Percentiles rank a stretch among this genome's conserved stretches.
Conservation (phyloP, 2,888 invertebrate genomes). For the Metopia argyrocephala region DNA sequence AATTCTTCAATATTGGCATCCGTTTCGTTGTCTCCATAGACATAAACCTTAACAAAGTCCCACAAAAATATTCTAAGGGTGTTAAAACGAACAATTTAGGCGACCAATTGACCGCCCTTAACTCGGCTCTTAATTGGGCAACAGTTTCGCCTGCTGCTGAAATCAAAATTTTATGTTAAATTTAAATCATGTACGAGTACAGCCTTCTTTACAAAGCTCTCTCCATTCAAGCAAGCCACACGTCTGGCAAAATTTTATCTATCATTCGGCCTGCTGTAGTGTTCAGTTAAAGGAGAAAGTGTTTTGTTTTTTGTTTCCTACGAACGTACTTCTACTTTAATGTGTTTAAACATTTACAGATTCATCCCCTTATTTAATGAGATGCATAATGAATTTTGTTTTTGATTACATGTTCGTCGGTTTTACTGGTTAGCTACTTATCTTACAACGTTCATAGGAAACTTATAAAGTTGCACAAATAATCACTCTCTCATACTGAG, state of each 20-base stretch:
- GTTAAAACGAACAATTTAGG: background rate
- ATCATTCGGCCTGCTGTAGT: conserved; percentile 33
- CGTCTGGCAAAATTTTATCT: conserved; percentile 31
- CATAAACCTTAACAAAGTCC: too few relatives aligned
- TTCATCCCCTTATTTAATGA: conserved; percentile 41
- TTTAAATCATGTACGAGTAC: background rate
- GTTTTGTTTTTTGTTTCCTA: conserved; percentile 39
- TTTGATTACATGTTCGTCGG: background rate
- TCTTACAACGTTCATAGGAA: conserved; percentile 11
- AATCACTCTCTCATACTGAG: conserved; percentile 16
- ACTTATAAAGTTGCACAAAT: conserved; percentile 4
- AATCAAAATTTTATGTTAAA: too few relatives aligned
- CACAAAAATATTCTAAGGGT: background rate
- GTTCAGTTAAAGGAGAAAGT: conserved; percentile 53
- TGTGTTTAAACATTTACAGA: conserved; percentile 31
- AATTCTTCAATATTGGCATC: too few relatives aligned
- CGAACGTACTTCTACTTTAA: background rate
- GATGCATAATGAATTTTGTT: conserved; percentile 19
- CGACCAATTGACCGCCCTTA: background rate
- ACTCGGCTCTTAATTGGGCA: background rate
- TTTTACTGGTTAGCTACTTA: background rate
- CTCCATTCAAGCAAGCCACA: conserved; percentile 3
- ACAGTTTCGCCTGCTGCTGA: too few relatives aligned
- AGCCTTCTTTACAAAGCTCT: background rate
- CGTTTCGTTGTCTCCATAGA: too few relatives aligned